A percentile compares a stretch with the other conserved stretches of the same genome.
These are phyloP conservation scores for Heliothis virescens DNA, from an alignment of 1,140 invertebrate genomes.

Conservation along the genomic window DNA sequence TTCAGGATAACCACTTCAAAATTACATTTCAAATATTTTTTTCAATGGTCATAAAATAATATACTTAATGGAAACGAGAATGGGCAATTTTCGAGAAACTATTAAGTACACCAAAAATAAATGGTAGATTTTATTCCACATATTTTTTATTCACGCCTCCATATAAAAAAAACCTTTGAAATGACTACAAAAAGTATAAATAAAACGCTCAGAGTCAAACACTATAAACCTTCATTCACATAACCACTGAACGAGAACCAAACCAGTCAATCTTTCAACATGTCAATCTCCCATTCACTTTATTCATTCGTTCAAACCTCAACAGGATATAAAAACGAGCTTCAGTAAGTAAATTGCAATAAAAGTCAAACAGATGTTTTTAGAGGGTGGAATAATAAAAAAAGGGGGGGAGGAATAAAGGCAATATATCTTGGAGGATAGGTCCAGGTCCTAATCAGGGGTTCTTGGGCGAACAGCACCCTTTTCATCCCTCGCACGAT, in stretches of 20 bases:
- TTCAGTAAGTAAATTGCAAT: constrained; percentile 49
- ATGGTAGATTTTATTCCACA: too few species aligned
- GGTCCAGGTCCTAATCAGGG: constrained; percentile 56
- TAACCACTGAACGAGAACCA: background rate
- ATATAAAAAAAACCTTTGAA: too few species aligned
- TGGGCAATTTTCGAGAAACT: too few species aligned
- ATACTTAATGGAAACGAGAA: too few species aligned
- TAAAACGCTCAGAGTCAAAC: background rate
- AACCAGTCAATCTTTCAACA: constrained; percentile 37
- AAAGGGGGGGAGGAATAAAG: constrained; percentile 37
- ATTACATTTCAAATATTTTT: too few species aligned
- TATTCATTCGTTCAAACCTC: constrained; percentile 38
- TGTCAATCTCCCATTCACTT: constrained; percentile 26
- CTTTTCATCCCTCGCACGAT: constrained; percentile 54
- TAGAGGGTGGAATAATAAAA: constrained; percentile 47
- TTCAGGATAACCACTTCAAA: too few species aligned
- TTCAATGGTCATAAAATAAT: too few species aligned
- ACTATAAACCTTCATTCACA: background rate
- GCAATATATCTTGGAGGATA: constrained; percentile 57
- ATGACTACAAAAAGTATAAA: constrained; percentile 1
- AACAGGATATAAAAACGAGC: constrained; percentile 39
- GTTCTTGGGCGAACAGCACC: constrained; percentile 38
- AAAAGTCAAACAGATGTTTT: constrained; percentile 51
- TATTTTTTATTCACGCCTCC: too few species aligned
- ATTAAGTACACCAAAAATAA: too few species aligned